Conservation (phyloP, 2,797 vertebrate genomes). For the Argentina silus region DNA sequence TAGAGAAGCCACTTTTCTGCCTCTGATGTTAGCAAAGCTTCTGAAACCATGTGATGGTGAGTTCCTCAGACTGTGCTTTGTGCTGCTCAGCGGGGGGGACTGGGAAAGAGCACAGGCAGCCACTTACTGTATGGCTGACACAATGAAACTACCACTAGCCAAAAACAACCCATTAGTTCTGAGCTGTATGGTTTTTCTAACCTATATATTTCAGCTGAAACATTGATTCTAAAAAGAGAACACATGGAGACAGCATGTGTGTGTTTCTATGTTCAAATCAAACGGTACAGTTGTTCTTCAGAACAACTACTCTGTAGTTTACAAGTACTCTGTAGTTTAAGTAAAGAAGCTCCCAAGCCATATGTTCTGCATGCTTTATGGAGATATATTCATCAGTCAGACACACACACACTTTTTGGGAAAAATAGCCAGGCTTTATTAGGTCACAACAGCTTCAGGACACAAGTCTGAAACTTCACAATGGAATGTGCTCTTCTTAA, state of each 20-base stretch:
- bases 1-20: constrained; percentile 59
- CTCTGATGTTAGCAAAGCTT: constrained; percentile 69
- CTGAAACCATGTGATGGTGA: constrained; percentile 71
- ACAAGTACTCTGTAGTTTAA: constrained; percentile 17
- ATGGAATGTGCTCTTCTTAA: constrained; percentile 61
- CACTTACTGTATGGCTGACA: constrained; percentile 52
- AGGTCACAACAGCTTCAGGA: constrained; percentile 34
- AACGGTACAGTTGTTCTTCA: background rate
- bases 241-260: background rate
- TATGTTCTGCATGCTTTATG: constrained; percentile 19
- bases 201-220: constrained; percentile 38
- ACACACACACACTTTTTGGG: constrained; percentile 25
- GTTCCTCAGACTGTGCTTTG: constrained; percentile 62
- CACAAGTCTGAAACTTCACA: constrained; percentile 45
- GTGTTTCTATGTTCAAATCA: background rate
- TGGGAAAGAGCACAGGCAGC: constrained; percentile 65
- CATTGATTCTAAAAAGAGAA: constrained; percentile 10
- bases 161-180: constrained; percentile 63
- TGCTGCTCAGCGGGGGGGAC: constrained; percentile 60
- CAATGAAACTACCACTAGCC: constrained; percentile 49
- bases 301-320: constrained; percentile 35
- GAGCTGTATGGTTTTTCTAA: constrained; percentile 36
- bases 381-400: constrained; percentile 51
- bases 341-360: constrained; percentile 26
- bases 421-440: constrained; percentile 65